A percentile compares a stretch with the other conserved stretches of the same genome.
Conservation (phyloP, 1,140 invertebrate species). For the Aphaenogaster ashmeadi region DNA sequence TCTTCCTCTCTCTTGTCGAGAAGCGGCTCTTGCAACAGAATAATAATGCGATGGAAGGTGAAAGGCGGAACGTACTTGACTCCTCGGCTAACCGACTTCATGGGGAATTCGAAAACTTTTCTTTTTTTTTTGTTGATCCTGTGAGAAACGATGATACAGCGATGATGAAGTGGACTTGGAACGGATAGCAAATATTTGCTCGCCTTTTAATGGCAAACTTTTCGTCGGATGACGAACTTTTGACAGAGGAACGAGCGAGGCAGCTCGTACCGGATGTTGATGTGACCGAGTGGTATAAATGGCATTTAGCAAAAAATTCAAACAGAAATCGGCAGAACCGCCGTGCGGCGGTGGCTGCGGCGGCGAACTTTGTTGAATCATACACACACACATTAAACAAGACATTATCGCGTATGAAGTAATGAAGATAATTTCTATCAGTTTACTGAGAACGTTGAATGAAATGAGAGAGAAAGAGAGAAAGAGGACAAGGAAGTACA, state of each 20-base stretch:
- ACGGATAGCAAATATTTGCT: constrained; percentile 72
- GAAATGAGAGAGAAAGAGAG: background rate
- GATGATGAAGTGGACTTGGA: constrained; percentile 45
- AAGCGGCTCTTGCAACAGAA: constrained; percentile 24
- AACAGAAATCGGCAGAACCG: background rate
- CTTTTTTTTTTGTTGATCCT: constrained; percentile 31
- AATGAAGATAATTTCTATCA: background rate
- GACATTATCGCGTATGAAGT: background rate
- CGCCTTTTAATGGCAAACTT: constrained; percentile 64
- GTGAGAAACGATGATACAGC: constrained; percentile 10
- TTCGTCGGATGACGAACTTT: constrained; percentile 47
- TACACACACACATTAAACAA: background rate
- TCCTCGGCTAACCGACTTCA: background rate
- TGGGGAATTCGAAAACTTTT: constrained; percentile 26
- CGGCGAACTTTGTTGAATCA: constrained; percentile 7
- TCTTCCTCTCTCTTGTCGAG: background rate
- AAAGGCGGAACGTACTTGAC: constrained; percentile 13
- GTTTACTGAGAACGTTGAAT: background rate
- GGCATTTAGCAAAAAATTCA: constrained; percentile 16
- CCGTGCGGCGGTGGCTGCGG: background rate
- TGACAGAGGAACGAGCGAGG: background rate
- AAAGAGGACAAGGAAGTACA: background rate
- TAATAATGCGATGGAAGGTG: constrained; percentile 49
- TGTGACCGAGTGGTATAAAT: constrained; percentile 1
- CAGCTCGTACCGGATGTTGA: constrained; percentile 18